phyloP scores from a whole-genome alignment of 2,113 vertebrate genomes.

The Perca fluviatilis region DNA sequence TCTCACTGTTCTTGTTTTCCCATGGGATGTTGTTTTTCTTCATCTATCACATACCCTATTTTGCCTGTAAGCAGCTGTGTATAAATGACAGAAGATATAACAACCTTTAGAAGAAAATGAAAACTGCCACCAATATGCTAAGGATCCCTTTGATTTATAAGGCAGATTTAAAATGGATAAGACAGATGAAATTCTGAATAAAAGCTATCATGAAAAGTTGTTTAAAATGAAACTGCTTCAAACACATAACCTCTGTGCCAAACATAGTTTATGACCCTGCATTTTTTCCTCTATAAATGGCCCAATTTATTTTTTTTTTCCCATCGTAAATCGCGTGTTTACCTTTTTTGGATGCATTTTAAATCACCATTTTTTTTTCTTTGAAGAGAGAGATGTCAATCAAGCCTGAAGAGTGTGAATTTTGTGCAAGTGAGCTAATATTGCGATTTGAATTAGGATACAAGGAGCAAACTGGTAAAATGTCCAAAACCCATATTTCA shows the following conservation, averaged over 20 bases:
- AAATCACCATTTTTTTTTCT: too few species aligned
- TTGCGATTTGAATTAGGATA: too few species aligned
- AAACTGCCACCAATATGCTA: not conserved
- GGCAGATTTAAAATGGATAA: not conserved
- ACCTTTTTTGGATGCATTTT: too few species aligned
- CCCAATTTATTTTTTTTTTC: too few species aligned
- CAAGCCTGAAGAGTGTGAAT: too few species aligned
- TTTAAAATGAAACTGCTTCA: not conserved
- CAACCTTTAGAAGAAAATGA: conserved; percentile 1
- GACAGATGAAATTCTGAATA: conserved; percentile 11
- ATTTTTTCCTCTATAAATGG: too few species aligned
- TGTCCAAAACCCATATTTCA: too few species aligned
- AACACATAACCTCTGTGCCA: not conserved
- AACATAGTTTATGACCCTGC: too few species aligned
- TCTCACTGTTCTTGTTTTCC: not conserved
- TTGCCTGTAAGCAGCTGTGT: conserved; percentile 4
- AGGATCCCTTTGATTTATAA: not conserved
- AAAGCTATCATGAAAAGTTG: not conserved
- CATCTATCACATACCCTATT: not conserved
- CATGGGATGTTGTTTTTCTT: not conserved
- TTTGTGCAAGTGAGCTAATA: too few species aligned
- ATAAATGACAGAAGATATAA: not conserved
- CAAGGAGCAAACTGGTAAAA: too few species aligned
- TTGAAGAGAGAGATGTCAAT: too few species aligned
- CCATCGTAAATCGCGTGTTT: too few species aligned